Conservation (phyloP, 1,140 invertebrate genomes). For the Argopecten irradians region DNA sequence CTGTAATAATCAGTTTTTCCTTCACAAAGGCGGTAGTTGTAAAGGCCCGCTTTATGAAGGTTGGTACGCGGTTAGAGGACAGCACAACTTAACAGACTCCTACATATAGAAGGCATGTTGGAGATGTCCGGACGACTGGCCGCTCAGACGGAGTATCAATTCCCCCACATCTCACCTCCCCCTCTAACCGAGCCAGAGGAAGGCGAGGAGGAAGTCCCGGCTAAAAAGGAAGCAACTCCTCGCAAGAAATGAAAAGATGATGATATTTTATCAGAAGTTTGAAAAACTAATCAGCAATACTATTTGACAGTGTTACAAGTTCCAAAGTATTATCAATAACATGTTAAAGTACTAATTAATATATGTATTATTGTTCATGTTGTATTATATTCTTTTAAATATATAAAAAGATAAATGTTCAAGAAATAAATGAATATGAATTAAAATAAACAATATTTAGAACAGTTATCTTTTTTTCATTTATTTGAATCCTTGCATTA, state of each 20-base stretch:
- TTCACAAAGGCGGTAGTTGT: slow-evolving; percentile 70
- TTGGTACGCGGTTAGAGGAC: slow-evolving; percentile 73
- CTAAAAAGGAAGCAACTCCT: slow-evolving; percentile 43
- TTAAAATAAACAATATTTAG: background rate
- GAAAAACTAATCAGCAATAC: background rate
- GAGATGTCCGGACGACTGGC: slow-evolving; percentile 54
- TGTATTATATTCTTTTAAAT: background rate
- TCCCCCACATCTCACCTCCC: slow-evolving; percentile 62
- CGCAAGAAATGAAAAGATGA: background rate
- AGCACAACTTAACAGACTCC: slow-evolving; percentile 69
- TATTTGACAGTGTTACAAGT: background rate
- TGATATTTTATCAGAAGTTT: background rate
- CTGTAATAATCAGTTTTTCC: background rate
- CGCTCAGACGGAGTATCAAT: slow-evolving; percentile 51
- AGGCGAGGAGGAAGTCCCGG: slow-evolving; percentile 41
- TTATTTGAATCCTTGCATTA: too few species aligned
- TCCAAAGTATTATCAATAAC: background rate
- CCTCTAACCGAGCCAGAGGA: slow-evolving; percentile 59
- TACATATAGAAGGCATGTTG: slow-evolving; percentile 68
- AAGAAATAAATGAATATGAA: background rate
- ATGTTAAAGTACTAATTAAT: background rate
- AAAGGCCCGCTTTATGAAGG: slow-evolving; percentile 69
- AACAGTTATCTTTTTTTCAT: too few species aligned
- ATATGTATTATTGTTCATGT: background rate
- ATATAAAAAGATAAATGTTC: background rate